Conservation (phyloP, 2,888 invertebrate species). For the Bibio marci region DNA sequence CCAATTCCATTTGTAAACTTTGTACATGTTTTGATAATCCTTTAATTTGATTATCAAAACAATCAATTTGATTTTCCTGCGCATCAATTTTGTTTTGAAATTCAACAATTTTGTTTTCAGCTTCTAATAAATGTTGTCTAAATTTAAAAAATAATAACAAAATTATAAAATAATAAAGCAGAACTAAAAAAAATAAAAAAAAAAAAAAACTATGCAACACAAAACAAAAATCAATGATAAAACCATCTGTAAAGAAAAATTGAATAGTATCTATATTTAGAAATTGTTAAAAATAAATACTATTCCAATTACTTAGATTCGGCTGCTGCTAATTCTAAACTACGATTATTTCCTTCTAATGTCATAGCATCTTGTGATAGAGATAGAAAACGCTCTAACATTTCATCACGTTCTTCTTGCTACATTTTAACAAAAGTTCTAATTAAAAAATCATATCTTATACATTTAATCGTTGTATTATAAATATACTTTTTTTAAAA, state of each 20-base stretch:
- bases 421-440: constrained; percentile 20
- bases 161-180: constrained; percentile 3
- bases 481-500: constrained; percentile 51
- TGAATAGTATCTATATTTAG: background rate
- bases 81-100: constrained; percentile 45
- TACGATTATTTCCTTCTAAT: constrained; percentile 63
- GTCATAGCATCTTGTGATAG: constrained; percentile 60
- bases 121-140: constrained; percentile 32
- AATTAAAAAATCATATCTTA: background rate
- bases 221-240: background rate
- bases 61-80: constrained; percentile 33
- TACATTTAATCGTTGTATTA: background rate
- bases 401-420: constrained; percentile 63
- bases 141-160: background rate
- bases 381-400: constrained; percentile 63
- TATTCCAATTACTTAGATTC: constrained; percentile 38
- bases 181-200: constrained; percentile 5
- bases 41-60: constrained; percentile 38
- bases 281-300: background rate
- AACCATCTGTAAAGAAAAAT: background rate
- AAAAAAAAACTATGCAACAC: background rate
- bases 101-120: constrained; percentile 39
- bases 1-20: constrained; percentile 45
- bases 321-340: constrained; percentile 57
- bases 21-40: constrained; percentile 36